Base-by-base conservation (phyloP, 1,140 invertebrate species). In the Carcinoscorpius rotundicauda region DNA sequence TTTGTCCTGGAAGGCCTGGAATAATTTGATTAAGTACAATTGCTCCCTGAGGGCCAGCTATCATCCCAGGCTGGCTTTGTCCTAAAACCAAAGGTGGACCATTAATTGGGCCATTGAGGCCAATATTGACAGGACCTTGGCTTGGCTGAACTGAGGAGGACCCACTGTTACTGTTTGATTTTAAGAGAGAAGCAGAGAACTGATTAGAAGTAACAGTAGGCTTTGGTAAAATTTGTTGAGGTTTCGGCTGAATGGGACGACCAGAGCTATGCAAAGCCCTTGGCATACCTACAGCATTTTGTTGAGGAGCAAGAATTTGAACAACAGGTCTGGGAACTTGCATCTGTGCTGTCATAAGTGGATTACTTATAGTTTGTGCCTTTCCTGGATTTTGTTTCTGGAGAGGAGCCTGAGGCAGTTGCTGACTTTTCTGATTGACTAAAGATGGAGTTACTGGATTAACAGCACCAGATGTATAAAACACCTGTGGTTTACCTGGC, bases 141-240 rank as follows among this genome's bases (percentile, higher is more conserved):
- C 49, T 51, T 29, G 29, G 29, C 29, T 29, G 29, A 29, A 29
- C 29, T 29, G 29, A 29, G 29, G 29, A 50, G 64, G 6, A 48
- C 56, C 6, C 6, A 51, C 49, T 66, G 49, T 51, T 60, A 4
- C 5, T 67, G 29, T 8, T 29, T 63, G 65, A 6, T 50, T 8
- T 9, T 52, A 61, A 4, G 4, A 49, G 53, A 51, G 63, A 52
- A 52, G 61, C 62, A 49, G 51, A 50, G 55, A 65, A 68, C 52
- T 68, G 66, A 52, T 57, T 55, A 55, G 58, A 53, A 51, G 69
- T 55, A n/a, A n/a, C 60, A 9, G 62, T 49, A 59, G 69, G 73
- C 64, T 75, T 74, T 8, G 74, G 73, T 59, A 73, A 66, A 48
- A 73, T 72, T 62, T 75, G 72, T 29, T 73, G 73, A 6, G 70